phyloP scores from a whole-genome alignment of 2,113 vertebrate genomes.

The Cephalopterus ornatus region DNA sequence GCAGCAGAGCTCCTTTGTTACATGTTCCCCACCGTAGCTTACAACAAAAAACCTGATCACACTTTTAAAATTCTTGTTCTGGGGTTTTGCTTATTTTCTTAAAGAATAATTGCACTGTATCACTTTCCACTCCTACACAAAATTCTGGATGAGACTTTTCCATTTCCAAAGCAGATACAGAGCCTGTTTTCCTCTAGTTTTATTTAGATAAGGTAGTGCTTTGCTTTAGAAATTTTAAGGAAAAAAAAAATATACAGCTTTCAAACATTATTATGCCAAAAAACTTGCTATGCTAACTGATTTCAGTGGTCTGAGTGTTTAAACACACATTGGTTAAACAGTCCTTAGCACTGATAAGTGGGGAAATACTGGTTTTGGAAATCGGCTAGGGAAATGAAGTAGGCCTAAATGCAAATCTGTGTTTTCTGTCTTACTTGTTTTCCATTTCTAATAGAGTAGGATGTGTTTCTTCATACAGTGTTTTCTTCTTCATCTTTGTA shows the following conservation, averaged over 20 bases:
- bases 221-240: background rate
- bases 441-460: background rate
- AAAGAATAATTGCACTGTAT: background rate
- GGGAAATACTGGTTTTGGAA: background rate
- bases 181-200: background rate
- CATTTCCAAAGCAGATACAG: background rate
- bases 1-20: background rate
- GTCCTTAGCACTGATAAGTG: background rate
- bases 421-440: background rate
- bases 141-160: background rate
- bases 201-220: background rate
- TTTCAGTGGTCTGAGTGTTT: background rate
- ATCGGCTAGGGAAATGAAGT: background rate
- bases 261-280: background rate
- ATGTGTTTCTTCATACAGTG: background rate
- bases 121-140: background rate
- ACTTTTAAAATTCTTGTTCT: background rate
- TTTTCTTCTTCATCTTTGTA: background rate
- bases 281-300: background rate
- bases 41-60: background rate
- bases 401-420: background rate
- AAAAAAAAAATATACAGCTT: background rate
- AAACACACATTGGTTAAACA: background rate
- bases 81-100: background rate
- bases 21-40: background rate